Evolutionary conservation across 2,113 vertebrate species (phyloP), one percentile per base, ranked within the genome.

Genomic region (Pygathrix nemaeus): DNA sequence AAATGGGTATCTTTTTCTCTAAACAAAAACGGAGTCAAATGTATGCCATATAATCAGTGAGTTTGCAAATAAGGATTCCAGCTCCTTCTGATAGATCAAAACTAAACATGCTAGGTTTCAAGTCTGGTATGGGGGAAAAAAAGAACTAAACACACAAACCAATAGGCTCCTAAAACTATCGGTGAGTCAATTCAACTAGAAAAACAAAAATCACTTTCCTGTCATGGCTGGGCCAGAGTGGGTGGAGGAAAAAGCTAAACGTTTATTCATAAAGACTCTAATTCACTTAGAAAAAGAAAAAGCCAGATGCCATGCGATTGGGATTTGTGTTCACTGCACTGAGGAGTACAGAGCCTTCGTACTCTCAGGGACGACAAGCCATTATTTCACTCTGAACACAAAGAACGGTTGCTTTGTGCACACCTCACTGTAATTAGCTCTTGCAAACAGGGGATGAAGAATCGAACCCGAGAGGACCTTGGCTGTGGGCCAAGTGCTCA

Each of bases 271-370:
- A 80, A 96, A 95, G 75, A 32, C 30, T 95, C 87, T 73, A 91
- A 93, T 95, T 97, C 94, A 98, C 85, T 90, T 94, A 86, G 76
- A 90, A 88, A 70, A 82, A 88, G 81, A 76, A 70, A 82, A 92
- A 96, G 79, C 91, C 92, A 96, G 95, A 83, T 90, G 96, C 55
- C 66, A 10, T 21, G 68, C 86, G 40, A 35, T 50, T 86, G 93
- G 78, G 96, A 55, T 83, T 91, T 94, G 92, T 86, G 79, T 52
- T 97, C 52, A 2, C 76, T 88, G 66, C 18, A 4, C 88, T 8
- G 79, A 95, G 48, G 66, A 52, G 80, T n/a, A 75, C 73, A 50
- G 90, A 82, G 57, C 6, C 90, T 82, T 40, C 6, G 2, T 4
- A 10, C 23, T 88, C 78, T 55, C 93, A 61, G 92, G 81, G 66